Percentiles rank a stretch among this genome's conserved stretches.
Evolutionary conservation across 2,888 invertebrate genomes (phyloP).

Genomic region (Pelosia muscerda): DNA sequence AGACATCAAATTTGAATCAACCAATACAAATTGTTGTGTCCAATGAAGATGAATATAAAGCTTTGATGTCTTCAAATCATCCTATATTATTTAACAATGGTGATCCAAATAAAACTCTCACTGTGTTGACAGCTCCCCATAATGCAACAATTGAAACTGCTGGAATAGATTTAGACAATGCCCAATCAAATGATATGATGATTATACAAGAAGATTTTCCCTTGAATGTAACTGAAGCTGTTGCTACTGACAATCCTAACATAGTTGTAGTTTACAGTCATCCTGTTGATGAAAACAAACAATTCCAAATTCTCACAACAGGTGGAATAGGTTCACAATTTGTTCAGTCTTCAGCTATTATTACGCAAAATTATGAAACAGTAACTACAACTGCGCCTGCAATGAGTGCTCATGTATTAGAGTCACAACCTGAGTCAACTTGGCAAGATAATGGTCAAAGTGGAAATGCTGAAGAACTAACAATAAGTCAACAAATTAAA

Average conservation of each 20-base stretch:
- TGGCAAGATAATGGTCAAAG: constrained; percentile 68
- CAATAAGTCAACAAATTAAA: constrained; percentile 48
- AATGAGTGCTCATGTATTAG: constrained; percentile 74
- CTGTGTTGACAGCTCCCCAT: constrained; percentile 73
- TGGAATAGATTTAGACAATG: constrained; percentile 76
- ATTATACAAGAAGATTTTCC: constrained; percentile 88
- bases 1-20: constrained; percentile 67
- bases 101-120: constrained; percentile 73
- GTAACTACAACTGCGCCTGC: constrained; percentile 80
- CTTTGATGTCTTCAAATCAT: constrained; percentile 77
- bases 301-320: constrained; percentile 81
- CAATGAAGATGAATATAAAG: constrained; percentile 83
- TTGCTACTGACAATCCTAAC: constrained; percentile 85
- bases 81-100: constrained; percentile 79
- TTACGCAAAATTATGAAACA: constrained; percentile 79
- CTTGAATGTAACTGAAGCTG: constrained; percentile 83
- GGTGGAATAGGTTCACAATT: constrained; percentile 74
- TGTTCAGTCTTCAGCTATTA: constrained; percentile 75
- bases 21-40: constrained; percentile 83
- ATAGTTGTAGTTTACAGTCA: constrained; percentile 89
- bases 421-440: constrained; percentile 64
- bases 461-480: constrained; percentile 53
- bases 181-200: constrained; percentile 88
- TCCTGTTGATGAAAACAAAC: constrained; percentile 85
- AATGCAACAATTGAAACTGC: constrained; percentile 62